phyloP scores from a whole-genome alignment of 2,113 vertebrate genomes.

The Pogona vitticeps region DNA sequence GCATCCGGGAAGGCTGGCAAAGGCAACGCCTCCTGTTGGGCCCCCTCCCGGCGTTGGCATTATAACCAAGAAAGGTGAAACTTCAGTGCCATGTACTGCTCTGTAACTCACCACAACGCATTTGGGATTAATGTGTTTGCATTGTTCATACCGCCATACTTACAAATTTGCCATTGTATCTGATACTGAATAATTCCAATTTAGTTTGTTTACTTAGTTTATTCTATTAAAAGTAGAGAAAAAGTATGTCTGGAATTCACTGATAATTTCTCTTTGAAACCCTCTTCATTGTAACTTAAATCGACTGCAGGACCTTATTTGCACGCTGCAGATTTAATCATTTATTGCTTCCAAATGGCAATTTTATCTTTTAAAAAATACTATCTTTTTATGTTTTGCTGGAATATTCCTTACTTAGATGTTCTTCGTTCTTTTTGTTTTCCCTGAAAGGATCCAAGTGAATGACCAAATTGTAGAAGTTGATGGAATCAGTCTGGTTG shows the following conservation, averaged over 20 bases:
- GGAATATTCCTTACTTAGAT: background rate
- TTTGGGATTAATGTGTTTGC: background rate
- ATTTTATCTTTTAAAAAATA: background rate
- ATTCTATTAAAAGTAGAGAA: background rate
- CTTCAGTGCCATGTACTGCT: background rate
- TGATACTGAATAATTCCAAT: background rate
- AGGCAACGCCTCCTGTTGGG: no score
- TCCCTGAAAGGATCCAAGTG: conserved; percentile 87
- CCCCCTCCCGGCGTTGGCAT: no score
- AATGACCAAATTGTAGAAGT: conserved; percentile 99
- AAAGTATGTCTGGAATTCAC: background rate
- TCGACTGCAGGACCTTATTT: background rate
- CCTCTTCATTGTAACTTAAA: background rate
- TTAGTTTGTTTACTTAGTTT: background rate
- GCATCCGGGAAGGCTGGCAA: no score
- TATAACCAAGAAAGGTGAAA: background rate
- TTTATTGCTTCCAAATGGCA: conserved; percentile 17
- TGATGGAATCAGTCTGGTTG: conserved; percentile 95
- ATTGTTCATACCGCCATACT: background rate
- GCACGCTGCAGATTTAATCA: background rate
- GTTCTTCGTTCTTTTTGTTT: conserved; percentile 34
- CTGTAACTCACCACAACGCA: no score
- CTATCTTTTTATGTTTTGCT: background rate
- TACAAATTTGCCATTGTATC: background rate
- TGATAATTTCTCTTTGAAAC: background rate